A percentile compares a stretch with the other conserved stretches of the same genome.
Evolutionary conservation across 2,113 vertebrate species (phyloP).

Genomic region (Erythrocercus mccallii): DNA sequence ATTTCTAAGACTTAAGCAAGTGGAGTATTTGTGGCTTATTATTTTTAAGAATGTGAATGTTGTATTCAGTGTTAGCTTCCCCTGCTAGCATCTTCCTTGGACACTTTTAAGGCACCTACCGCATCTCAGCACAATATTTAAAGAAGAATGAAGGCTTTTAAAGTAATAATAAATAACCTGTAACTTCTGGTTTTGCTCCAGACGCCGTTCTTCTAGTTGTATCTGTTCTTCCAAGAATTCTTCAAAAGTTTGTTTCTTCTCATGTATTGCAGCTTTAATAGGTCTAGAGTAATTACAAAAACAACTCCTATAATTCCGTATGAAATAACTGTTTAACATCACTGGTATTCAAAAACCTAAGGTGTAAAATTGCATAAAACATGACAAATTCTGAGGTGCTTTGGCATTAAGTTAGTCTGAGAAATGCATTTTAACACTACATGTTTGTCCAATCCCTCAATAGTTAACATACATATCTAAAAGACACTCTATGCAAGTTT

Average conservation of each 20-base stretch:
- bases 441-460: background rate
- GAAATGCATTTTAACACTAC: background rate
- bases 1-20: background rate
- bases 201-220: conserved; percentile 82
- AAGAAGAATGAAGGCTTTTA: background rate
- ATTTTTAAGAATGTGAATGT: background rate
- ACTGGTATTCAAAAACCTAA: background rate
- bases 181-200: conserved; percentile 68
- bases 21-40: background rate
- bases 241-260: conserved; percentile 88
- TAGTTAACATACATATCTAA: background rate
- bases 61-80: background rate
- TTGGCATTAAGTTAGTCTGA: background rate
- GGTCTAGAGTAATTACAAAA: conserved; percentile 73
- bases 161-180: conserved; percentile 69
- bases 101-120: background rate
- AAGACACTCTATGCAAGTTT: background rate
- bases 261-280: conserved; percentile 77
- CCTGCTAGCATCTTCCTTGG: background rate
- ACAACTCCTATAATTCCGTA: background rate
- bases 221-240: conserved; percentile 92
- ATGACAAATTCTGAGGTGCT: background rate
- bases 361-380: background rate
- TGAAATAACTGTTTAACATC: background rate
- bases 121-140: background rate